phyloP scores from a whole-genome alignment of 2,797 vertebrate species.

The Manis javanica region DNA sequence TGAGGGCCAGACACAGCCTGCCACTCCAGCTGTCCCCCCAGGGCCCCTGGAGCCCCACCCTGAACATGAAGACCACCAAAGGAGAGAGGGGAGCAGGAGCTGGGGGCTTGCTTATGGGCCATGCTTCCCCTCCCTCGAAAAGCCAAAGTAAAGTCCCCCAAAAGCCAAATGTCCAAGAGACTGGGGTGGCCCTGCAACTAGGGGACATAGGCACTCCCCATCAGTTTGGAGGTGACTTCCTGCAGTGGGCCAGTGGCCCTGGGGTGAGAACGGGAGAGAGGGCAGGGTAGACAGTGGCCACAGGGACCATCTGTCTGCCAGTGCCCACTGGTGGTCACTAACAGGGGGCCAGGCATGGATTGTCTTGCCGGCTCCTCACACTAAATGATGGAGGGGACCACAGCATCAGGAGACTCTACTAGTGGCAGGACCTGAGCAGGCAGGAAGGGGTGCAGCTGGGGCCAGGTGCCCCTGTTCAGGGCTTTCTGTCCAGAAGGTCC shows the following conservation, averaged over 20 bases:
- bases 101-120: neutral
- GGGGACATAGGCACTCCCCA: fast-evolving
- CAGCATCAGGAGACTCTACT: neutral
- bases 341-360: neutral
- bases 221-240: neutral
- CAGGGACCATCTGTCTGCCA: neutral
- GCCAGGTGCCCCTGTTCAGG: neutral
- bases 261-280: neutral
- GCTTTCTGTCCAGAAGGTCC: neutral
- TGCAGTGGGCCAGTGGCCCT: neutral
- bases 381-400: neutral
- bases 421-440: neutral
- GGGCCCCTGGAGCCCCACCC: neutral
- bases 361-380: neutral
- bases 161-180: neutral
- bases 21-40: neutral
- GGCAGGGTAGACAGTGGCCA: neutral
- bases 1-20: neutral
- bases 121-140: neutral
- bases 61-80: fast-evolving
- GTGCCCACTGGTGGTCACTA: neutral
- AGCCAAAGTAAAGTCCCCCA: too few species aligned
- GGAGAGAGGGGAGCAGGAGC: too few species aligned
- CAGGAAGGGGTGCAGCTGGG: neutral
- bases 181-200: neutral